Percentiles rank a stretch among this genome's conserved stretches.
phyloP scores from a whole-genome alignment of 2,113 vertebrate genomes.

The Hydrolagus affinis region DNA sequence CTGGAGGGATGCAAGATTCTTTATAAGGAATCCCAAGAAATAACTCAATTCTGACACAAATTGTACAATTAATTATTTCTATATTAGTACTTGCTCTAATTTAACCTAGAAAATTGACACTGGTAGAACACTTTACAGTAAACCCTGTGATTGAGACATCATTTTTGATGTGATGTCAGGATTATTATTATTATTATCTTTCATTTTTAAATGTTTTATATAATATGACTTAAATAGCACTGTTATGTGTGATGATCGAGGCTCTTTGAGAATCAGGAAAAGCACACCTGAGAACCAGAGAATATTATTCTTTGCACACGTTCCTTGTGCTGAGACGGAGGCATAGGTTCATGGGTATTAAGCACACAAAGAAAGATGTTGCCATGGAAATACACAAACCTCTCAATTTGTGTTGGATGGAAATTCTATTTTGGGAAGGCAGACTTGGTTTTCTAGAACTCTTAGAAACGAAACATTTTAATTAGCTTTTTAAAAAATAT shows the following conservation, averaged over 20 bases:
- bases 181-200: background rate
- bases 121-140: no score
- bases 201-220: background rate
- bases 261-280: background rate
- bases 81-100: no score
- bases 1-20: no score
- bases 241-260: background rate
- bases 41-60: no score
- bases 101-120: no score
- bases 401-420: background rate
- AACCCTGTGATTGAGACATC: no score
- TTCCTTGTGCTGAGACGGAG: background rate
- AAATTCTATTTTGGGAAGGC: constrained; percentile 20
- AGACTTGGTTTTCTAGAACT: background rate
- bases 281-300: no score
- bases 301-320: background rate
- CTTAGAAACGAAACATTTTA: background rate
- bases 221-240: background rate
- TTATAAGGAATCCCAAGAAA: no score
- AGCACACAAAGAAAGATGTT: constrained; percentile 8
- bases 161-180: no score
- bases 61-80: no score
- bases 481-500: no score
- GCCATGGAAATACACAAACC: constrained; percentile 9
- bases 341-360: background rate